These are phyloP conservation scores for Paradoxurus hermaphroditus DNA, from an alignment of 2,113 vertebrate genomes.

Conservation along the genomic window DNA sequence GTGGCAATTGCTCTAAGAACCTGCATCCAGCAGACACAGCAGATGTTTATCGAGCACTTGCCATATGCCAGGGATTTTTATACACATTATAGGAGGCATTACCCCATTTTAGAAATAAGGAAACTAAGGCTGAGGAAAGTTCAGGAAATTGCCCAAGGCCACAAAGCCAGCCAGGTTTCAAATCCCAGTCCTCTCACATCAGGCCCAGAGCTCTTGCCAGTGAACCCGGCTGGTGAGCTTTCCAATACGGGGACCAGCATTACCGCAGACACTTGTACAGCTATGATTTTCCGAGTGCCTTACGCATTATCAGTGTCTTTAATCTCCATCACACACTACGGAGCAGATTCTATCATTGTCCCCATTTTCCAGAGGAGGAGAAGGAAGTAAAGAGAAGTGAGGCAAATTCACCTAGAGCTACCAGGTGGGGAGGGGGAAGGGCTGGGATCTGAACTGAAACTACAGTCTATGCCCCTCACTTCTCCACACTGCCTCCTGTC, in stretches of 20 bases:
- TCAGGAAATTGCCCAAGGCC: not conserved
- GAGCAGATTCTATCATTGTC: not conserved
- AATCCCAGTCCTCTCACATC: not conserved
- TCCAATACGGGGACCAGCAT: not conserved
- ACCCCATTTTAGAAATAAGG: not conserved
- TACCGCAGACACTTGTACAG: not conserved
- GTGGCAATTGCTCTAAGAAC: not conserved
- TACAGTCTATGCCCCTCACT: not conserved
- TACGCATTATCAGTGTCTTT: not conserved
- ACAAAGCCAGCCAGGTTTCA: not conserved
- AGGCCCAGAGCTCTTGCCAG: not conserved
- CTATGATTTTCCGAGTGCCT: not conserved
- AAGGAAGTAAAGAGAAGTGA: not conserved
- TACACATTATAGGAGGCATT: not conserved
- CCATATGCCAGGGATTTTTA: not conserved
- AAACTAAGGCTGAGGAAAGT: not conserved
- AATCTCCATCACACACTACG: not conserved
- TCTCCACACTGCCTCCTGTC: not conserved
- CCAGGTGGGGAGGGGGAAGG: not conserved
- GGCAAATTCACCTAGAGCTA: not conserved
- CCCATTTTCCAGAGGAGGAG: not conserved
- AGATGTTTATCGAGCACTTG: constrained; percentile 41
- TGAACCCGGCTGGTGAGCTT: not conserved
- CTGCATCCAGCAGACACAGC: not conserved
- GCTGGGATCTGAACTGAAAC: not conserved